Evolutionary conservation across 30 jellyfish, hydroid and myxozoan genomes (phyloP), one percentile per base, ranked within the genome.

Genomic region (Aurelia coerulea): DNA sequence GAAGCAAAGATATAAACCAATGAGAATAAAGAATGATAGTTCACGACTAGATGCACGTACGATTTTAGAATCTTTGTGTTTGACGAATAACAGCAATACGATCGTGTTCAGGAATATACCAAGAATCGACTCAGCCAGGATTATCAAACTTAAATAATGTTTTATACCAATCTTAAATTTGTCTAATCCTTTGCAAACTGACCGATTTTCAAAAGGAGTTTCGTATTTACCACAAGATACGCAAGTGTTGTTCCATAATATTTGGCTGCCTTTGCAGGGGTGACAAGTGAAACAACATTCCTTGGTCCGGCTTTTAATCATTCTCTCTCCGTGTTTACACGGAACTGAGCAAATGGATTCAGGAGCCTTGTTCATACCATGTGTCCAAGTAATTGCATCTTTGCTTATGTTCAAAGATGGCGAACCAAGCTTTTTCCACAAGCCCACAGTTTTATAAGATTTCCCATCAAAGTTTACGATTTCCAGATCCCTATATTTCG

Each of bases 41-140:
- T 86, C 95, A 11, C 95, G 76, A 34, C 95, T 71, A 3, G 95
- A 86, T 50, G 95, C 76, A n/a, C 78, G 77, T 50, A 86, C 95
- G 17, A 86, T 58, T 32, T 76, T 65, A 29, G 86, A 42, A 5
- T 86, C 79, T 65, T 59, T 49, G 65, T 74, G 80, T 52, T 75
- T 75, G 29, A 86, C 32, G 60, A 74, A 86, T 1, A 86, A 29
- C 12, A 32, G 41, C 31, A 76, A 65, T 18, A 76, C 83, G 60
- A 76, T 13, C 2, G 85, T 37, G 65, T 88, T 74, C 9, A 76
- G 56, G 1, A 51, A 12, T 13, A 86, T 51, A 17, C 95, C 95
- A 37, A 86, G 17, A 54, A 17, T 34, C 6, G 90, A 86, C 52
- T 73, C 69, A 10, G 56, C 70, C n/a, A 86, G 18, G 12, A 71